Evolutionary conservation across 2,113 vertebrate genomes (phyloP).

Genomic region (Alethe castanea): DNA sequence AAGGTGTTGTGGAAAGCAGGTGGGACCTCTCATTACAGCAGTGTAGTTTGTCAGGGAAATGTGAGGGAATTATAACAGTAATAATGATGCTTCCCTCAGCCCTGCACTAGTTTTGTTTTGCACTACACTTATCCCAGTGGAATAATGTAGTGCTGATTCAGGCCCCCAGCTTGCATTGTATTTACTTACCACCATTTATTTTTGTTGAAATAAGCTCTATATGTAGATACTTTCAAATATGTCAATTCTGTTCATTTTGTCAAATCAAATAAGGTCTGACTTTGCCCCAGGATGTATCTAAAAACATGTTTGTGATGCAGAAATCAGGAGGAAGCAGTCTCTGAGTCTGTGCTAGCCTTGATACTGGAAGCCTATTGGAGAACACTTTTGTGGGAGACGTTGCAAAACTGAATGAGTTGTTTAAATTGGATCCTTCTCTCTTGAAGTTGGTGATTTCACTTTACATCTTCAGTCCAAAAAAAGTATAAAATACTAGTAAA

Average conservation of each 20-base stretch:
- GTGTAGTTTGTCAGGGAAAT: background rate
- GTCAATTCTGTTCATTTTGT: background rate
- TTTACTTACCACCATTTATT: background rate
- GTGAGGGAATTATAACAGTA: background rate
- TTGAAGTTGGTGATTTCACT: background rate
- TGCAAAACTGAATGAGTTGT: background rate
- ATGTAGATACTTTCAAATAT: background rate
- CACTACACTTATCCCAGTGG: background rate
- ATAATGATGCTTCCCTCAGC: background rate
- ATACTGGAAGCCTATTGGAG: background rate
- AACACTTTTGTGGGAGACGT: background rate
- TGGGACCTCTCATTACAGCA: background rate
- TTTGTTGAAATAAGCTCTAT: background rate
- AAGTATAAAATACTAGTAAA: background rate
- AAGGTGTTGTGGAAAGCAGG: rapidly evolving
- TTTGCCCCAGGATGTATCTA: background rate
- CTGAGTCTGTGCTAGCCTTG: background rate
- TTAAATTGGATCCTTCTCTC: background rate
- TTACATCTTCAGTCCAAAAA: background rate
- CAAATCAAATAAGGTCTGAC: background rate
- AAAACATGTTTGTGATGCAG: background rate
- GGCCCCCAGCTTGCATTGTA: background rate
- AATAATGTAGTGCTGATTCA: background rate
- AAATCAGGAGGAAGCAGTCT: background rate
- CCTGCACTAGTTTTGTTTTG: background rate